Base-by-base conservation (phyloP, 2,888 invertebrate species). In the Harmothoe impar region DNA sequence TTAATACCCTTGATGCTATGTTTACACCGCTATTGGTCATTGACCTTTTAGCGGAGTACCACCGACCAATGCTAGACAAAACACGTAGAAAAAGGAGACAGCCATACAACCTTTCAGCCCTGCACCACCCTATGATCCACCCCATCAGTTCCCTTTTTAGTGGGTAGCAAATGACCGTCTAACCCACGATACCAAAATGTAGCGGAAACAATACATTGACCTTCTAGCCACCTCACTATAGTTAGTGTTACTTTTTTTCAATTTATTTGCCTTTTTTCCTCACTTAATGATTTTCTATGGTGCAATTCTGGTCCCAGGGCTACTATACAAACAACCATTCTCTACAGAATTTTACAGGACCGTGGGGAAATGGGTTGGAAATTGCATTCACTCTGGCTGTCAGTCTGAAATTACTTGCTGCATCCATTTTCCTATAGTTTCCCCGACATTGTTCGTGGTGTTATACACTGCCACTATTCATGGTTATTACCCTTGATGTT, bases 151-250 rank as follows among this genome's bases (percentile, higher is more conserved):
- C 43, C 43, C 10, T 43, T 43, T 43, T 43, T 43, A 43, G 43
- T 43, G 43, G 10, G 43, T 43, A 10, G 43, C 10, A 43, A 43
- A 43, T 43, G 43, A 43, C 43, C 43, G 43, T 43, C 43, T 43
- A 43, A 43, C 43, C 43, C 43, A 3, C 43, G 10, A 43, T 43
- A 62, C 1, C 62, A 62, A n/a, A 62, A n/a, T 62, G 62, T 62
- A 62, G n/a, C 62, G 62, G 62, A 62, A 62, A 62, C 62, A 62
- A 62, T 62, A 62, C 25, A 62, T 20, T 62, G 62, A 62, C 62
- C 62, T n/a, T 20, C 62, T 62, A 62, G 3, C 25, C 62, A n/a
- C 3, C 25, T 54, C 54, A 20, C 20, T 20, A 15, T 15, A 54
- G 20, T 54, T 54, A 54, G 10, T 54, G 54, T 54, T 10, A n/a